Evolutionary conservation across 2,888 invertebrate genomes (phyloP).

Genomic region (Bibio marci): DNA sequence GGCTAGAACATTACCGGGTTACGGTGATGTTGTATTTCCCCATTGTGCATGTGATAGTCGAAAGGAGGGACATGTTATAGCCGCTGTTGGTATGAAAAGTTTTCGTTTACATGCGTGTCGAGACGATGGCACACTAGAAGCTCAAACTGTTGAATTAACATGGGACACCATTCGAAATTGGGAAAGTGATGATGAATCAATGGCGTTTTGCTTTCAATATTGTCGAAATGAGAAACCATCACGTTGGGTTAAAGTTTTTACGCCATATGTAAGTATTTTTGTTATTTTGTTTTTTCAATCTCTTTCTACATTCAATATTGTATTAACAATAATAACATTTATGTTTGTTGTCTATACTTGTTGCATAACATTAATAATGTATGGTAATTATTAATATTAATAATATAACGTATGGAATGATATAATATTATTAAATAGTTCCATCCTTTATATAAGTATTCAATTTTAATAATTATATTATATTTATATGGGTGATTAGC

Average conservation of each 20-base stretch:
- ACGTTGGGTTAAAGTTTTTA: conserved; percentile 71
- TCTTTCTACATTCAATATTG: not conserved
- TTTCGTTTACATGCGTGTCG: conserved; percentile 69
- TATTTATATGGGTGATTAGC: too few species aligned
- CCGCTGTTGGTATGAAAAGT: conserved; percentile 49
- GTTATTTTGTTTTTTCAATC: not conserved
- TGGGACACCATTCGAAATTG: conserved; percentile 74
- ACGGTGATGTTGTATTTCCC: conserved; percentile 88
- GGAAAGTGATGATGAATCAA: conserved; percentile 83
- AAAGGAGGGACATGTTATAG: conserved; percentile 72
- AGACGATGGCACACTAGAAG: conserved; percentile 61
- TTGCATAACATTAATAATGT: too few species aligned
- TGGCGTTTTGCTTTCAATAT: conserved; percentile 81
- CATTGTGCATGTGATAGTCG: conserved; percentile 84
- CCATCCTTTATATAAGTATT: too few species aligned
- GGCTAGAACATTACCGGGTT: conserved; percentile 76
- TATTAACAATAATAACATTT: too few species aligned
- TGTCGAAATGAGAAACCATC: conserved; percentile 60
- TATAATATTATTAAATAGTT: too few species aligned
- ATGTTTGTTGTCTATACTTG: too few species aligned
- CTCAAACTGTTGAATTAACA: conserved; percentile 61
- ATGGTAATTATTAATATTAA: too few species aligned
- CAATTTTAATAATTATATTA: too few species aligned
- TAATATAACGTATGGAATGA: too few species aligned
- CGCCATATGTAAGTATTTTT: conserved; percentile 60